phyloP scores from a whole-genome alignment of 2,797 vertebrate species.

The Melanotaenia nigrans region DNA sequence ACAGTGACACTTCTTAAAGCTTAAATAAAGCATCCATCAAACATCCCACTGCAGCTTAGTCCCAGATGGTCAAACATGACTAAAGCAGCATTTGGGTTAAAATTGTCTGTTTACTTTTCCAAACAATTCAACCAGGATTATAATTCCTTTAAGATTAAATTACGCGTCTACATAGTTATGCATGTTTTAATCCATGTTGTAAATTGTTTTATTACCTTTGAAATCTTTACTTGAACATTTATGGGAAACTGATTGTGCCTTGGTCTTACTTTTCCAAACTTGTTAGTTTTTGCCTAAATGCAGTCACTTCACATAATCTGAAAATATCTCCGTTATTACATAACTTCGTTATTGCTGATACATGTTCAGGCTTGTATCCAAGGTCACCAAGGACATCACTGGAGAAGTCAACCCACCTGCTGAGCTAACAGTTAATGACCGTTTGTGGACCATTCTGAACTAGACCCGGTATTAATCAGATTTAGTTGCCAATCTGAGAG shows the following conservation, averaged over 20 bases:
- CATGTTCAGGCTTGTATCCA: neutral
- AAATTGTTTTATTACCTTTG: neutral
- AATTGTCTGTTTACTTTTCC: neutral
- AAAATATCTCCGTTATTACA: neutral
- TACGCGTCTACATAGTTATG: neutral
- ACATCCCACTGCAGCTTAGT: constrained; percentile 2
- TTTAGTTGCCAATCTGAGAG: neutral
- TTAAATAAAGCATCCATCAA: neutral
- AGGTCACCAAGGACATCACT: neutral
- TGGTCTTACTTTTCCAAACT: neutral
- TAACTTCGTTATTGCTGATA: neutral
- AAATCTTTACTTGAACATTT: neutral
- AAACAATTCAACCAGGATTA: neutral
- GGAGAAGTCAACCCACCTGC: neutral
- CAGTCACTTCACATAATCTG: neutral
- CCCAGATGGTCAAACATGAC: constrained; percentile 3
- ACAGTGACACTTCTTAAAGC: constrained; percentile 7
- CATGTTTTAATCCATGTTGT: too few species aligned
- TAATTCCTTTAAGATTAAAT: neutral
- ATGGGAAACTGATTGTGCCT: neutral
- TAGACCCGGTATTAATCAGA: neutral
- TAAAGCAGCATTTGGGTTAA: constrained; percentile 1
- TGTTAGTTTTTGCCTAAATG: neutral
- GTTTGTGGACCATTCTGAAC: neutral
- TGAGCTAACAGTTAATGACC: constrained; percentile 5